phyloP scores from a whole-genome alignment of 2,797 vertebrate species.

The Pantherophis vulpinus region DNA sequence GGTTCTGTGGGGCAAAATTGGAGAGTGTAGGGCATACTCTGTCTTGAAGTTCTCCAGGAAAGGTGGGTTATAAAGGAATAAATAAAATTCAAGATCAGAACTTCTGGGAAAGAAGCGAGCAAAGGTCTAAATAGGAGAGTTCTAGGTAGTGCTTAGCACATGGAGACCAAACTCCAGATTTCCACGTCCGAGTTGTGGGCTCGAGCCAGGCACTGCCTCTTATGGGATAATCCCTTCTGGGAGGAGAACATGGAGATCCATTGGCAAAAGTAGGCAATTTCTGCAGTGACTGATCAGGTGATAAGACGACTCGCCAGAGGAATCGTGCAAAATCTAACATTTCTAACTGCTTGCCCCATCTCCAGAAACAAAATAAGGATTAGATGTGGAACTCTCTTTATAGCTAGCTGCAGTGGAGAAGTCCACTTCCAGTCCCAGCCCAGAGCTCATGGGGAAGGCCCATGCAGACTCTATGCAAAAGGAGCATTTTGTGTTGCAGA shows the following conservation, averaged over 20 bases:
- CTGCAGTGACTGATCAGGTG: background rate
- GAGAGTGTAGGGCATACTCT: background rate
- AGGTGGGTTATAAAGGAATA: background rate
- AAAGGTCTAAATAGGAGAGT: background rate
- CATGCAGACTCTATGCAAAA: background rate
- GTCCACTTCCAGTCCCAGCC: background rate
- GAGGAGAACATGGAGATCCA: background rate
- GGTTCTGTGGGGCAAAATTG: background rate
- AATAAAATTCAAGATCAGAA: background rate
- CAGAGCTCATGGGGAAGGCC: background rate
- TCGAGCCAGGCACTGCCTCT: background rate
- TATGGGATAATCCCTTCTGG: background rate
- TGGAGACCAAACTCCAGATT: background rate
- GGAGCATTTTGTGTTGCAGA: background rate
- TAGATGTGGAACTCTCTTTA: background rate
- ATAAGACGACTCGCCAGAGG: background rate
- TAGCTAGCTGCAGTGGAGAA: background rate
- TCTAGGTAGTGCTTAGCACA: background rate
- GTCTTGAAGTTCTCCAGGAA: background rate
- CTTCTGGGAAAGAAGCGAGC: background rate
- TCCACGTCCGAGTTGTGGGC: background rate
- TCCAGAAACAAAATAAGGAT: background rate
- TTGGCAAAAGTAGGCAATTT: background rate
- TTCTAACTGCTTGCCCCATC: background rate
- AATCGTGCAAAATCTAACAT: background rate